These are phyloP conservation scores for Percopsis transmontana DNA, from an alignment of 2,113 vertebrate genomes.

Conservation along the genomic window DNA sequence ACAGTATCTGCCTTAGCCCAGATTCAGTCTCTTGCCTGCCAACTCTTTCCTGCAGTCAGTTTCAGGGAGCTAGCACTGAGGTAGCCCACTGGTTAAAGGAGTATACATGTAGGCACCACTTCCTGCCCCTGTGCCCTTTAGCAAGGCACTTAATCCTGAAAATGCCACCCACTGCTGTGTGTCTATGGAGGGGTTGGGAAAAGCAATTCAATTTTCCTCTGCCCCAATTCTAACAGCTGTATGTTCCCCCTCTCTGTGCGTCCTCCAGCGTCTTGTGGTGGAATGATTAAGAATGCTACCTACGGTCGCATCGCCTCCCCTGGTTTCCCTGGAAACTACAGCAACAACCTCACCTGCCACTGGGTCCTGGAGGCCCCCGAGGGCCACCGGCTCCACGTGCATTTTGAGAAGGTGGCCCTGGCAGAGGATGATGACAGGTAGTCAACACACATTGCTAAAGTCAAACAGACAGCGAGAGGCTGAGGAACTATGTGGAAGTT, in stretches of 20 bases:
- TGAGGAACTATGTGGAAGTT: background rate
- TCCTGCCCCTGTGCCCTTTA: too few species aligned
- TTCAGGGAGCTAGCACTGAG: too few species aligned
- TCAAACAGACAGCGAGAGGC: background rate
- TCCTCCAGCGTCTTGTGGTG: conserved; percentile 86
- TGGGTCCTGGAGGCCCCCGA: conserved; percentile 92
- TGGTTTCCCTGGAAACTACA: conserved; percentile 95
- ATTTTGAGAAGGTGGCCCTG: conserved; percentile 97
- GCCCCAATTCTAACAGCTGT: background rate
- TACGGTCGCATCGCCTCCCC: conserved; percentile 90
- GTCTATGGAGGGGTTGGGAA: too few species aligned
- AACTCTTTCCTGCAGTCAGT: too few species aligned
- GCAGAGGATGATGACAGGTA: conserved; percentile 98
- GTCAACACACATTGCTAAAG: conserved; percentile 26
- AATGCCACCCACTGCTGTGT: too few species aligned
- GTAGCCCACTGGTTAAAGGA: too few species aligned
- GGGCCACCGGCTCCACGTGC: conserved; percentile 87
- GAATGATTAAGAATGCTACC: conserved; percentile 89
- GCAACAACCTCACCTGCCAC: conserved; percentile 97
- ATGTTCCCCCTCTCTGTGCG: conserved; percentile 2
- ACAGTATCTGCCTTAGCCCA: conserved; percentile 19
- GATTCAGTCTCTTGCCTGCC: conserved; percentile 45
- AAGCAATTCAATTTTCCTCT: too few species aligned
- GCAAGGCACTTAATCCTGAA: too few species aligned
- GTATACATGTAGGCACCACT: too few species aligned